Percentiles rank a stretch among this genome's conserved stretches.
Conservation (phyloP, 2,888 invertebrate genomes). For the Drosophila stalkeri region DNA sequence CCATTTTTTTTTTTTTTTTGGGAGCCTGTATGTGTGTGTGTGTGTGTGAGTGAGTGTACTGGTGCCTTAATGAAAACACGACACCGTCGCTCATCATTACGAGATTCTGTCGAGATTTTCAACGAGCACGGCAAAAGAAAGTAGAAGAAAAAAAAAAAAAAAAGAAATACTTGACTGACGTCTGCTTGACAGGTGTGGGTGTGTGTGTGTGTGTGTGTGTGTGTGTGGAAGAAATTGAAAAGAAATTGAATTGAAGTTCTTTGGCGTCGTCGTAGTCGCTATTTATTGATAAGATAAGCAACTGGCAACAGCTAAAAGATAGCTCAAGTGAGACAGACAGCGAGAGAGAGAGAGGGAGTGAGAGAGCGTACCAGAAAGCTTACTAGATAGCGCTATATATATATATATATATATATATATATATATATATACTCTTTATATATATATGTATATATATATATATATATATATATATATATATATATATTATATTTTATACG, state of each 20-base stretch:
- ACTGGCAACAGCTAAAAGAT: slow-evolving; percentile 29
- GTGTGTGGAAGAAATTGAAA: slow-evolving; percentile 65
- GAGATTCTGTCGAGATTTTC: slow-evolving; percentile 38
- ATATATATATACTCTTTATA: neutral
- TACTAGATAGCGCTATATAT: neutral
- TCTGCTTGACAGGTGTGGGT: slow-evolving; percentile 50
- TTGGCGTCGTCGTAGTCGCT: slow-evolving; percentile 41
- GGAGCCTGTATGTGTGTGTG: neutral
- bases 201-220: slow-evolving; percentile 18
- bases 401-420: slow-evolving; percentile 1
- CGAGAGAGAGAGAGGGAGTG: neutral
- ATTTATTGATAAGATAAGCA: slow-evolving; percentile 66
- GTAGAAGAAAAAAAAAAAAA: neutral
- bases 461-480: neutral
- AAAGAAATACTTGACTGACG: slow-evolving; percentile 1
- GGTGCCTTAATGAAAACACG: slow-evolving; percentile 76
- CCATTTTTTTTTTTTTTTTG: slow-evolving; percentile 29
- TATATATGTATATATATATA: slow-evolving; percentile 2
- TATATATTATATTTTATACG: slow-evolving; percentile 17
- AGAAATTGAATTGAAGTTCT: slow-evolving; percentile 75
- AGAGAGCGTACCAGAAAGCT: slow-evolving; percentile 6
- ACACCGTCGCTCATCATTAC: slow-evolving; percentile 78
- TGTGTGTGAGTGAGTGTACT: neutral
- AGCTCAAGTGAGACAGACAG: slow-evolving; percentile 5
- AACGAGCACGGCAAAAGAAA: slow-evolving; percentile 1